Conservation (phyloP, 2,113 vertebrate species). For the Arizona elegans region DNA sequence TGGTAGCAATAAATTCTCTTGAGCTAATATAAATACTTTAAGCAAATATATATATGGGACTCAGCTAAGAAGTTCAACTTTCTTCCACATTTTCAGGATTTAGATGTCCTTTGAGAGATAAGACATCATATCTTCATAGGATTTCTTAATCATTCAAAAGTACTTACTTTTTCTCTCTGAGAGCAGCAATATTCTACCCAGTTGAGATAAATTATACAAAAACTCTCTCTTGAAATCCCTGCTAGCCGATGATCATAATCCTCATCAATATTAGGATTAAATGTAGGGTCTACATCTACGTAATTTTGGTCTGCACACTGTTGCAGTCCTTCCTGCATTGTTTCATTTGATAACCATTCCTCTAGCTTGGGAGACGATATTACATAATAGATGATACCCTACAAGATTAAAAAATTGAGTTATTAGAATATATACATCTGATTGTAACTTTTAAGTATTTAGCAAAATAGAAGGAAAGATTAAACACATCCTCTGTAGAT, state of each 20-base stretch:
- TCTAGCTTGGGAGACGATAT: conserved; percentile 88
- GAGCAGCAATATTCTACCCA: conserved; percentile 98
- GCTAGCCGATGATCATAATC: conserved; percentile 96
- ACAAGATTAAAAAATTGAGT: neutral
- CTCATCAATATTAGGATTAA: conserved; percentile 98
- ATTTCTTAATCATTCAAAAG: neutral
- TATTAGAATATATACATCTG: neutral
- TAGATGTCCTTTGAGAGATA: neutral
- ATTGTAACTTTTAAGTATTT: neutral
- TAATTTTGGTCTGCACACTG: conserved; percentile 89
- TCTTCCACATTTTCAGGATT: neutral
- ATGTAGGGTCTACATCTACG: conserved; percentile 96
- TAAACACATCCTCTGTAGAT: neutral
- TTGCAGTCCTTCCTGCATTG: conserved; percentile 90
- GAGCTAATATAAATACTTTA: neutral
- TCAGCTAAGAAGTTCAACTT: neutral
- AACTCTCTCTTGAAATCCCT: conserved; percentile 94
- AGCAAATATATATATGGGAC: neutral
- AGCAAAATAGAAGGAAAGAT: neutral
- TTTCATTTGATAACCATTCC: conserved; percentile 95
- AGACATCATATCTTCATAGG: neutral
- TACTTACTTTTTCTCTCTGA: conserved; percentile 81
- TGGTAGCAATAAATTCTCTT: neutral
- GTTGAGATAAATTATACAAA: conserved; percentile 90
- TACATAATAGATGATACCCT: conserved; percentile 98